Percentiles rank a stretch among this genome's conserved stretches.
Conservation (phyloP, 2,888 invertebrate genomes). For the Augiades crinisus region DNA sequence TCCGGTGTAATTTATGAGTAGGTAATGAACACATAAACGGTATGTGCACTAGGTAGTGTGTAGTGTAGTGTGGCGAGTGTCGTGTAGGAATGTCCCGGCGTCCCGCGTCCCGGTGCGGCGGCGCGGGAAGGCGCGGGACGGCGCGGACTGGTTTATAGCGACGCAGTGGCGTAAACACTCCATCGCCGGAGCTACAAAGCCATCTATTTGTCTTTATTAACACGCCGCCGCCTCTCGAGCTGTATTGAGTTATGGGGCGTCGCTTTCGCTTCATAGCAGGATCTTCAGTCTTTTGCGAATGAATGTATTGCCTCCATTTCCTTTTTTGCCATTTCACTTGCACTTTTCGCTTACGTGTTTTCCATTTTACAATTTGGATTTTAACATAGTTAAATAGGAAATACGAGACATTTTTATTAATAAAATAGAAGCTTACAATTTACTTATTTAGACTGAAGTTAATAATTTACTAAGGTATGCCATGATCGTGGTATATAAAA, state of each 20-base stretch:
- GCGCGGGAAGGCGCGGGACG: too few relatives aligned
- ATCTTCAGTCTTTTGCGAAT: slow-evolving; percentile 4
- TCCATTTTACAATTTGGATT: neutral
- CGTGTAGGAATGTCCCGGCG: neutral
- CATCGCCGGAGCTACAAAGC: slow-evolving; percentile 12
- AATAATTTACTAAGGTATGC: too few relatives aligned
- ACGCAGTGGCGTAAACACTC: slow-evolving; percentile 19
- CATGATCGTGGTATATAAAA: too few relatives aligned
- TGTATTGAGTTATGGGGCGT: slow-evolving; percentile 18
- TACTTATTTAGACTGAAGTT: too few relatives aligned
- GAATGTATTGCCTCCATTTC: slow-evolving; percentile 7
- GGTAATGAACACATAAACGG: neutral
- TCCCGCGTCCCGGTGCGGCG: neutral
- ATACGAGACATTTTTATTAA: too few relatives aligned
- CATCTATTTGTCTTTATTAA: slow-evolving; percentile 20
- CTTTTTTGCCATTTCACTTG: neutral
- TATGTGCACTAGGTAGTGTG: neutral
- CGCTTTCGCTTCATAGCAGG: slow-evolving; percentile 11
- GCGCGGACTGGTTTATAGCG: slow-evolving; percentile 2
- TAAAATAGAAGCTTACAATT: too few relatives aligned
- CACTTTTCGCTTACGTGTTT: too few relatives aligned
- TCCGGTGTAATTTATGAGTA: too few relatives aligned
- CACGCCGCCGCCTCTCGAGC: slow-evolving; percentile 9
- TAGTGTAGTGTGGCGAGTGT: neutral
- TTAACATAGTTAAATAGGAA: too few relatives aligned